A percentile compares a stretch with the other conserved stretches of the same genome.
phyloP scores from a whole-genome alignment of 2,888 invertebrate species.

The Euplagia quadripunctaria region DNA sequence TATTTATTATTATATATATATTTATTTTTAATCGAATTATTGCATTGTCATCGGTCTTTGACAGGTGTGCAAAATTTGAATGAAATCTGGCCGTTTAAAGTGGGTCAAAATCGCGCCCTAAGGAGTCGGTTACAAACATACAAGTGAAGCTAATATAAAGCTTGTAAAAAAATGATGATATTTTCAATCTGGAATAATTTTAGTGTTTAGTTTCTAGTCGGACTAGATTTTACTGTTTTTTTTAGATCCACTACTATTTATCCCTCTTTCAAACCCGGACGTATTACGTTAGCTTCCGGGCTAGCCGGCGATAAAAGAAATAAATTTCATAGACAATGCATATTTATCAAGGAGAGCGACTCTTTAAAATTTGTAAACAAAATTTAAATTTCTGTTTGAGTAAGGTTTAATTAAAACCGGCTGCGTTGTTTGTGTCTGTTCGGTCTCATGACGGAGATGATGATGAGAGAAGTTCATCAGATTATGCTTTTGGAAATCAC shows the following conservation, averaged over 20 bases:
- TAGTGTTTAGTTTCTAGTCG: not conserved
- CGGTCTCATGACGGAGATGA: not conserved
- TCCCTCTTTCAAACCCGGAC: not conserved
- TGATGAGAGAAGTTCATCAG: not conserved
- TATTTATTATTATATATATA: too few relatives aligned
- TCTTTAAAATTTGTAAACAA: too few relatives aligned
- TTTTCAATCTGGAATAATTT: not conserved
- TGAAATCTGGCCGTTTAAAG: too few relatives aligned
- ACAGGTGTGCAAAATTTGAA: too few relatives aligned
- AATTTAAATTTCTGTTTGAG: not conserved
- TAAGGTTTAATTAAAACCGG: not conserved
- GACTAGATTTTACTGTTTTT: not conserved
- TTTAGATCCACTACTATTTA: not conserved
- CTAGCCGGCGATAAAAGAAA: not conserved
- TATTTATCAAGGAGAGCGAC: not conserved
- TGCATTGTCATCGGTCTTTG: too few relatives aligned
- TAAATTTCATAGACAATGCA: not conserved
- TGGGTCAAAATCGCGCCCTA: too few relatives aligned
- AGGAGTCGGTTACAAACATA: too few relatives aligned
- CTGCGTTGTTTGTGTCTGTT: not conserved
- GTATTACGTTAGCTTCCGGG: not conserved
- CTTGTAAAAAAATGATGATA: too few relatives aligned
- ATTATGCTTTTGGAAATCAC: not conserved
- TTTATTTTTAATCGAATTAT: too few relatives aligned
- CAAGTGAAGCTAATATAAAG: too few relatives aligned